A percentile compares a stretch with the other conserved stretches of the same genome.
Conservation (phyloP, 2,797 vertebrate genomes). For the Monodelphis domestica region DNA sequence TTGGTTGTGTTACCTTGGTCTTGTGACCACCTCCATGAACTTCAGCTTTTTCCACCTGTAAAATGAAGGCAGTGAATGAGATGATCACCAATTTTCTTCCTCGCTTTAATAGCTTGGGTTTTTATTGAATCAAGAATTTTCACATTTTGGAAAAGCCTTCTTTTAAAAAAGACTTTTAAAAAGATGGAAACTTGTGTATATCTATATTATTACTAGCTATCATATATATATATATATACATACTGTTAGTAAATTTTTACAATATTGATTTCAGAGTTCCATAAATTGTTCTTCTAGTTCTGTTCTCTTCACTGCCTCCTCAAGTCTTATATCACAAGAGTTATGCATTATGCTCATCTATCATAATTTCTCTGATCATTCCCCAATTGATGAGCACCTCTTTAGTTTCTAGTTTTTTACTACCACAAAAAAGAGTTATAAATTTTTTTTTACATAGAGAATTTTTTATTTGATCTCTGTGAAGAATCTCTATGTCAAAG, state of each 20-base stretch:
- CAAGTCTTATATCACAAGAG: not conserved
- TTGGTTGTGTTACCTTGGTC: too few species aligned
- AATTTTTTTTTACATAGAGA: not conserved
- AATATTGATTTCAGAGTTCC: not conserved
- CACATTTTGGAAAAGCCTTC: not conserved
- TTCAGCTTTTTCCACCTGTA: too few species aligned
- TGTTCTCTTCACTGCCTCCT: not conserved
- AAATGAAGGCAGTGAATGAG: too few species aligned
- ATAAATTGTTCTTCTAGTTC: not conserved
- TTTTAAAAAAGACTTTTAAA: not conserved
- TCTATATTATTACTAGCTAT: too few species aligned
- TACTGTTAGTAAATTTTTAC: not conserved
- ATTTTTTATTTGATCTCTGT: not conserved
- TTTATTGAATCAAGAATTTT: not conserved
- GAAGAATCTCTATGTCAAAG: too few species aligned
- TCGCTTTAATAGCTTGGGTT: too few species aligned
- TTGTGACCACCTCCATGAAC: too few species aligned
- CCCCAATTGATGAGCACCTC: not conserved
- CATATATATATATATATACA: too few species aligned
- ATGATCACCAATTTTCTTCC: too few species aligned
- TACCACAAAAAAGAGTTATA: not conserved
- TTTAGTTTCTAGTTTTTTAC: not conserved
- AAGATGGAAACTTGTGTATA: not conserved
- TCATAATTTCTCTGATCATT: not conserved
- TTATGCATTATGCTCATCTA: not conserved